phyloP scores from a whole-genome alignment of 2,113 vertebrate genomes.

The Melospiza georgiana region DNA sequence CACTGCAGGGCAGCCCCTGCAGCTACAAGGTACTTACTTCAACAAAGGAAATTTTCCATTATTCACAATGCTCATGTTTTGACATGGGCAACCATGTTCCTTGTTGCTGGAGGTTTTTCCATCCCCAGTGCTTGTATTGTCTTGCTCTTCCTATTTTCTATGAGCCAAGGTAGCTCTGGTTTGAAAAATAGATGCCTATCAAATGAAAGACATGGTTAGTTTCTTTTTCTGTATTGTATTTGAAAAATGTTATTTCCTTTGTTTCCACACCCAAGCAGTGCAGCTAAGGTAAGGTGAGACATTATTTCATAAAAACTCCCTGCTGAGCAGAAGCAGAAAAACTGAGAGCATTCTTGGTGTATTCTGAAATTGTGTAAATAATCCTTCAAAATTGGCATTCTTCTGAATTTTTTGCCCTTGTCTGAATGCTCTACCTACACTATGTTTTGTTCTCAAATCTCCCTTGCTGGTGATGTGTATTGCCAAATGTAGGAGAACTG shows the following conservation, averaged over 20 bases:
- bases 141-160: neutral
- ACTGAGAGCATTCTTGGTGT: neutral
- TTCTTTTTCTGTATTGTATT: neutral
- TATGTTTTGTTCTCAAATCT: neutral
- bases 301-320: neutral
- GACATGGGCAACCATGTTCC: neutral
- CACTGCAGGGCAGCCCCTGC: conserved; percentile 90
- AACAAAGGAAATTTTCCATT: neutral
- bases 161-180: neutral
- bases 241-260: neutral
- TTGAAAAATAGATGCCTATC: neutral
- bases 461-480: neutral
- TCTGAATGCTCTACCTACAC: neutral
- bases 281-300: neutral
- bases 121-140: neutral
- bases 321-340: neutral
- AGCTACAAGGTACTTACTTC: conserved; percentile 85
- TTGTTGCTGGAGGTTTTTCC: neutral
- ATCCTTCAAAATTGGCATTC: neutral
- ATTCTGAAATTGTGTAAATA: neutral
- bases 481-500: neutral
- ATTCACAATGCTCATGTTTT: conserved; percentile 40
- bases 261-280: neutral
- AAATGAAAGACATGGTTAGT: neutral
- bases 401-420: neutral